A percentile compares a stretch with the other conserved stretches of the same genome.
phyloP scores from a whole-genome alignment of 2,113 vertebrate species.

The Ctenodactylus gundi region DNA sequence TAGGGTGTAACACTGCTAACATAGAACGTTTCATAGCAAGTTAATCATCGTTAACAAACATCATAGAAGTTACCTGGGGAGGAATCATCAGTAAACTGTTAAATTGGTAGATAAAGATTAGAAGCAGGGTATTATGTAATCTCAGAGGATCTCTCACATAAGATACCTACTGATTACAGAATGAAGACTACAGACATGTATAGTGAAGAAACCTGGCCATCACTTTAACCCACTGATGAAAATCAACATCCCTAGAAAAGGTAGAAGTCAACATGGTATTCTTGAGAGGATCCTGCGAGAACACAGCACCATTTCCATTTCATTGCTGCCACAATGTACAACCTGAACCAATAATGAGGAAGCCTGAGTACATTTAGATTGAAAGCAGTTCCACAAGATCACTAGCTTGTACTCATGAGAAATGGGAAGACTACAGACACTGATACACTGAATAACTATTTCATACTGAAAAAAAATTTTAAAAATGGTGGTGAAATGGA shows the following conservation, averaged over 20 bases:
- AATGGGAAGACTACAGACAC: neutral
- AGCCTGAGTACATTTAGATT: neutral
- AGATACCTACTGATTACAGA: neutral
- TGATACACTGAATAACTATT: neutral
- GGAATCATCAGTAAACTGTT: neutral
- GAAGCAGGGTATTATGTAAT: neutral
- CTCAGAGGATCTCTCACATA: neutral
- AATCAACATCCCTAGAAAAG: neutral
- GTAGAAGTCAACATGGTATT: neutral
- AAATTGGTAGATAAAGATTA: neutral
- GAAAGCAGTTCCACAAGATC: conserved; percentile 30
- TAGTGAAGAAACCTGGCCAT: neutral
- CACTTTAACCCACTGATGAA: neutral
- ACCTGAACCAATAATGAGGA: neutral
- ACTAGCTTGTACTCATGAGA: neutral
- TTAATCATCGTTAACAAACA: conserved; percentile 19
- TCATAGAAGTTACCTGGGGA: neutral
- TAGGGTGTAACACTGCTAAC: neutral
- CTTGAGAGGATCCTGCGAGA: neutral
- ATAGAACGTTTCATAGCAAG: neutral
- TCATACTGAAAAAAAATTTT: neutral
- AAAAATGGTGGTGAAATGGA: neutral
- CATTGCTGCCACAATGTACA: neutral
- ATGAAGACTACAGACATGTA: neutral
- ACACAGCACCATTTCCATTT: neutral